A percentile compares a stretch with the other conserved stretches of the same genome.
Evolutionary conservation across 2,113 vertebrate species (phyloP).

Genomic region (Corythoichthys haematopterus): DNA sequence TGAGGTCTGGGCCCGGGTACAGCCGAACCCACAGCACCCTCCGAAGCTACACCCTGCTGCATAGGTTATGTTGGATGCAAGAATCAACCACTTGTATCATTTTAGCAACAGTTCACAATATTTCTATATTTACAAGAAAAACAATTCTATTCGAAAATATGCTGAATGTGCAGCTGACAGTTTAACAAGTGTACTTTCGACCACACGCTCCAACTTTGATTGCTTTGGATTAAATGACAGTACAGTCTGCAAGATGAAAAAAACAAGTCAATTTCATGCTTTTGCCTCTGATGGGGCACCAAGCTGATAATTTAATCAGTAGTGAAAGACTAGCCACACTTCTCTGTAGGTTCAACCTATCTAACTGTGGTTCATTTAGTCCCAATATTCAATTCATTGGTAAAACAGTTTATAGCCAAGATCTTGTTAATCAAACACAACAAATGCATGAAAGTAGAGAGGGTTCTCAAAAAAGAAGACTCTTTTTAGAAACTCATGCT

Average conservation of each 20-base stretch:
- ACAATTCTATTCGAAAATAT: neutral
- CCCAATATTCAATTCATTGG: neutral
- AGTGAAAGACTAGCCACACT: slow-evolving; percentile 52
- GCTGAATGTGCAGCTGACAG: neutral
- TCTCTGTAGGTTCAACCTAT: slow-evolving; percentile 30
- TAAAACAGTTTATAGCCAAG: slow-evolving; percentile 3
- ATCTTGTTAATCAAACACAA: neutral
- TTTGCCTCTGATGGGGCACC: slow-evolving; percentile 47
- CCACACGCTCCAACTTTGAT: slow-evolving; percentile 11
- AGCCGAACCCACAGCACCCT: no score
- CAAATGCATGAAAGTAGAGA: slow-evolving; percentile 2
- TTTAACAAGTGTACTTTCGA: neutral
- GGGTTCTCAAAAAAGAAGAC: neutral
- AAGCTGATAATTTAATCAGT: slow-evolving; percentile 63
- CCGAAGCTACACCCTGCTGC: neutral
- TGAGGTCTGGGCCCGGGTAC: no score
- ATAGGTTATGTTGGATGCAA: slow-evolving; percentile 12
- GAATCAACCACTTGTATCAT: slow-evolving; percentile 8
- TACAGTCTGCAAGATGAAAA: slow-evolving; percentile 34
- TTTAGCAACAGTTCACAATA: slow-evolving; percentile 14
- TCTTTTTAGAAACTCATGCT: neutral
- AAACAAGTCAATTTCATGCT: slow-evolving; percentile 69
- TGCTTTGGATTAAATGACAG: slow-evolving; percentile 51
- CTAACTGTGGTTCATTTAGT: slow-evolving; percentile 33
- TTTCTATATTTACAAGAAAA: neutral